Conservation (phyloP, 2,888 invertebrate species). For the Drosophila paramelanica region DNA sequence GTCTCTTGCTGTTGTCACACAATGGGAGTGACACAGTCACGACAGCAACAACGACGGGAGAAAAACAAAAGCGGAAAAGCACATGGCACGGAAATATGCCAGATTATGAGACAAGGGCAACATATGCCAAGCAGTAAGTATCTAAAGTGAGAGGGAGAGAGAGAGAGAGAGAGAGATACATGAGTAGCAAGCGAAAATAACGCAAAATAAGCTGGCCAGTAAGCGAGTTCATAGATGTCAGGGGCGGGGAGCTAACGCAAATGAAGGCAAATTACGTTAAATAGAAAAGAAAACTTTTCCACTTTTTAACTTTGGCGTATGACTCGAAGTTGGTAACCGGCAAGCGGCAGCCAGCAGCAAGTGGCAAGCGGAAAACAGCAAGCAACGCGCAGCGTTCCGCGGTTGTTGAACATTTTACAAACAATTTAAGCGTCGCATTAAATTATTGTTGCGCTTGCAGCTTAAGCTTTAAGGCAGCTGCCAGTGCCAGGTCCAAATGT, state of each 20-base stretch:
- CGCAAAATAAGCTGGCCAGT: slow-evolving; percentile 55
- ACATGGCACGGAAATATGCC: slow-evolving; percentile 64
- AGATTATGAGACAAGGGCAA: slow-evolving; percentile 77
- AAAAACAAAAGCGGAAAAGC: slow-evolving; percentile 49
- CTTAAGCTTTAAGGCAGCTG: slow-evolving; percentile 74
- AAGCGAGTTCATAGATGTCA: slow-evolving; percentile 17
- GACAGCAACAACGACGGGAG: slow-evolving; percentile 32
- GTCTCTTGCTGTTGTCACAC: slow-evolving; percentile 55
- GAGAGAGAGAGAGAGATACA: background rate
- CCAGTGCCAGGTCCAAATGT: slow-evolving; percentile 55
- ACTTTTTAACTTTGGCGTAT: slow-evolving; percentile 78
- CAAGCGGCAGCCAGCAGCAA: slow-evolving; percentile 26
- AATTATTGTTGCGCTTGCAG: slow-evolving; percentile 78
- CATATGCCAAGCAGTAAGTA: slow-evolving; percentile 65
- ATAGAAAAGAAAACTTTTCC: slow-evolving; percentile 81
- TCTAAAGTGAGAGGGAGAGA: slow-evolving; percentile 8
- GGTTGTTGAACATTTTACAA: slow-evolving; percentile 76
- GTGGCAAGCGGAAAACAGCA: slow-evolving; percentile 23
- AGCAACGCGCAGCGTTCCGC: slow-evolving; percentile 47
- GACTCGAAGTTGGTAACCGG: slow-evolving; percentile 45
- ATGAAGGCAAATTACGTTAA: slow-evolving; percentile 82
- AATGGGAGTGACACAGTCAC: slow-evolving; percentile 54
- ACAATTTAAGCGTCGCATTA: slow-evolving; percentile 81
- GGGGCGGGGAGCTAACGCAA: slow-evolving; percentile 46
- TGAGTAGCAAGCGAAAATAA: background rate